These are phyloP conservation scores for Triplophysa yarkandensis DNA, from an alignment of 2,797 vertebrate species.

Conservation along the genomic window DNA sequence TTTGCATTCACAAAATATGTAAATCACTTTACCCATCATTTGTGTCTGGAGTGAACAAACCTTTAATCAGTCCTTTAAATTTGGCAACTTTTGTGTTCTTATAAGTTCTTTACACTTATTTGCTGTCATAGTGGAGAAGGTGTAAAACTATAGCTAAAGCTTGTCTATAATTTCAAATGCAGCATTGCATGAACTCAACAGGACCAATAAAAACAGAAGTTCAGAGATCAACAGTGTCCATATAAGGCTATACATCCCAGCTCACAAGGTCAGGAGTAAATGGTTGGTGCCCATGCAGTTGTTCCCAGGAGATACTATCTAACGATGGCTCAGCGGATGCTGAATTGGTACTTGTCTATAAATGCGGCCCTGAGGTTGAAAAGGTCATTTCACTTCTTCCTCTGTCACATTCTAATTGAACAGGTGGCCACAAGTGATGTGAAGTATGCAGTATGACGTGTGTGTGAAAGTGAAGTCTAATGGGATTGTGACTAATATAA, in stretches of 20 bases:
- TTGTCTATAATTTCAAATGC: too few species aligned
- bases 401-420: constrained; percentile 31
- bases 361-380: constrained; percentile 43
- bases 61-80: too few species aligned
- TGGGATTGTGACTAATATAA: constrained; percentile 6
- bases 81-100: too few species aligned
- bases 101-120: too few species aligned
- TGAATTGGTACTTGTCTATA: constrained; percentile 34
- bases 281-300: constrained; percentile 21
- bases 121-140: too few species aligned
- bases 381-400: constrained; percentile 24
- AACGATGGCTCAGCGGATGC: constrained; percentile 26
- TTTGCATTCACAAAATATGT: too few species aligned
- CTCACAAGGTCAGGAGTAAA: constrained; percentile 30
- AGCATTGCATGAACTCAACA: constrained; percentile 1
- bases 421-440: constrained; percentile 25
- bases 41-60: too few species aligned
- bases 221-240: constrained; percentile 37
- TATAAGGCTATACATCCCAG: constrained; percentile 45
- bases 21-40: too few species aligned
- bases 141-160: too few species aligned
- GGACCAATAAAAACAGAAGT: constrained; percentile 49
- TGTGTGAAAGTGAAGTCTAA: background rate
- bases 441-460: constrained; percentile 1
- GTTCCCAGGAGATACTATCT: constrained; percentile 48